A percentile compares a stretch with the other conserved stretches of the same genome.
Conservation (phyloP, 2,888 invertebrate species). For the Melanotus villosus region DNA sequence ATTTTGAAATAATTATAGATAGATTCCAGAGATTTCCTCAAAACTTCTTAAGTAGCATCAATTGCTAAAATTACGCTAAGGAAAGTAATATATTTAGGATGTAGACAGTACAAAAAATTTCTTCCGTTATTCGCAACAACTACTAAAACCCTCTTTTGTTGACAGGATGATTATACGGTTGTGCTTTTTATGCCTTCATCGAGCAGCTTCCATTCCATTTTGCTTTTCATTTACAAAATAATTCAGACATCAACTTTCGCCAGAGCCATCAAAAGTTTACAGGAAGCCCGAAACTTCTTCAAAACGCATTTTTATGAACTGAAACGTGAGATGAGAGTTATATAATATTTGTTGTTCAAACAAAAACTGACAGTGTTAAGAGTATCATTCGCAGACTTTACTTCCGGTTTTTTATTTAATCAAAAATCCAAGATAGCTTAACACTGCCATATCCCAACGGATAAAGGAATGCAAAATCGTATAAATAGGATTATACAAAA, state of each 20-base stretch:
- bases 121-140: conserved; percentile 36
- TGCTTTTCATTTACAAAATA: conserved; percentile 34
- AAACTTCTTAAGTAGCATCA: conserved; percentile 2
- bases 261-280: neutral
- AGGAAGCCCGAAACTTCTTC: conserved; percentile 3
- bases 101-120: conserved; percentile 22
- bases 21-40: neutral
- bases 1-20: neutral
- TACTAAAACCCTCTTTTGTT: conserved; percentile 41
- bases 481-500: neutral
- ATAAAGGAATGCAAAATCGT: neutral
- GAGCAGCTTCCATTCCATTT: conserved; percentile 35
- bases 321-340: neutral
- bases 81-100: conserved; percentile 28
- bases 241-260: conserved; percentile 8
- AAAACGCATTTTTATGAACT: neutral
- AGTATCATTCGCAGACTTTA: neutral
- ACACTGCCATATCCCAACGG: too few species aligned
- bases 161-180: conserved; percentile 42
- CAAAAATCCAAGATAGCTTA: neutral
- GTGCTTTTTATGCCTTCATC: conserved; percentile 39
- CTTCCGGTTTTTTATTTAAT: neutral
- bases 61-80: neutral
- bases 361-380: neutral
- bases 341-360: neutral